phyloP scores from a whole-genome alignment of 2,888 invertebrate genomes.

The Yponomeuta evonymella region DNA sequence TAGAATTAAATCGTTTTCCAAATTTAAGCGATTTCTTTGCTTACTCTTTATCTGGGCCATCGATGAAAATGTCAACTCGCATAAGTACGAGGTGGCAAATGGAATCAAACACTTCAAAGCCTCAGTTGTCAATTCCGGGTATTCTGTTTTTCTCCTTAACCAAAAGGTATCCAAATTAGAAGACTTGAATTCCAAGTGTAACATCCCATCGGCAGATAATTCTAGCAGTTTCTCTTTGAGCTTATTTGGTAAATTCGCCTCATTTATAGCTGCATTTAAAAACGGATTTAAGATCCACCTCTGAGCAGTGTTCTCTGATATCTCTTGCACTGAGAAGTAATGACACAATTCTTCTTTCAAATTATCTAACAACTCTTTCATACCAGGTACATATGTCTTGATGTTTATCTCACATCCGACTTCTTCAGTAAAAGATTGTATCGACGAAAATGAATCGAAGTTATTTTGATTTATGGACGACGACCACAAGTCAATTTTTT shows the following conservation, averaged over 20 bases:
- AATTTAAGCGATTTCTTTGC: conserved; percentile 24
- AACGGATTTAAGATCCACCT: conserved; percentile 22
- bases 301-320: conserved; percentile 24
- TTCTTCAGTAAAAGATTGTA: conserved; percentile 23
- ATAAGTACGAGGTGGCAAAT: conserved; percentile 25
- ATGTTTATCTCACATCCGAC: conserved; percentile 24
- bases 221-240: conserved; percentile 26
- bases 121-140: conserved; percentile 21
- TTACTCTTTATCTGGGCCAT: conserved; percentile 14
- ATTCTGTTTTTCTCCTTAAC: conserved; percentile 23
- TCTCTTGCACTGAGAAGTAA: conserved; percentile 26
- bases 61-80: conserved; percentile 20
- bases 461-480: conserved; percentile 15
- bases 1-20: conserved; percentile 26
- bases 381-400: conserved; percentile 22
- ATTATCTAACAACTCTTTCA: conserved; percentile 23
- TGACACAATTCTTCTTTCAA: conserved; percentile 26
- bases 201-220: conserved; percentile 28
- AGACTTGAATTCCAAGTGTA: conserved; percentile 26
- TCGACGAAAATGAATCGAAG: conserved; percentile 21
- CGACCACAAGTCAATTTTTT: conserved; percentile 18
- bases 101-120: conserved; percentile 24
- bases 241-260: conserved; percentile 24
- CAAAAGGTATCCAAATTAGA: conserved; percentile 23
- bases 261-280: conserved; percentile 23